Base-by-base conservation (phyloP, 2,888 invertebrate genomes). In the Anaspis maculata region DNA sequence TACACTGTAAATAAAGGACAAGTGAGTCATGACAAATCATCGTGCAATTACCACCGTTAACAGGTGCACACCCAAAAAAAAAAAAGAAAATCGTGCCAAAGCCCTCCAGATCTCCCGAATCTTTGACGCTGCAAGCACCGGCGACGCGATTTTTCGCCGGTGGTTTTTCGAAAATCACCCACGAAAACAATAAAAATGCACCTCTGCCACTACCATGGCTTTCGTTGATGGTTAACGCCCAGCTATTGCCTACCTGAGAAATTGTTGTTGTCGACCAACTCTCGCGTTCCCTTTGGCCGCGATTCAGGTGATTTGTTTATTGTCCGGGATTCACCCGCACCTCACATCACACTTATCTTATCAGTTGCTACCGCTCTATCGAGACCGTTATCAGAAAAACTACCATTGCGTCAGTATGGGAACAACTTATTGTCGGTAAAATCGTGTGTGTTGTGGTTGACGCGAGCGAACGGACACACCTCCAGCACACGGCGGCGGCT, bases 61-160 rank as follows among this genome's bases (percentile, higher is more conserved):
- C 39, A 39, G 39, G 39, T 39, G 35, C 39, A 39, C 39, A 39
- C 39, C 39, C 39, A 34, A 19, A 12, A 7, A 22, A 25, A 15
- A 10, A 25, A 7, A 25, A 25, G n/a, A n/a, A n/a, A n/a, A 19
- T 19, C 19, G 19, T 6, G 5, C 10, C 12, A 25, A n/a, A 25
- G 12, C 25, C 10, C 6, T 6, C 25, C 12, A 7, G 10, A 12
- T n/a, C 10, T n/a, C 6, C 12, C 19, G 19, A 19, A 19, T 6
- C 5, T 19, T 9, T 9, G 13, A 12, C 10, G 13, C 6, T 22
- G 13, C 4, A 21, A 22, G 9, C 10, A 10, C 4, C 13, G n/a
- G 13, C 21, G 21, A 12, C 9, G 13, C 12, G 16, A 21, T 7
- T 10, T 23, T 15, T 14, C 9, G 5, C 14, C 15, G 15, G 14